A percentile compares a stretch with the other conserved stretches of the same genome.
Evolutionary conservation across 1,140 invertebrate genomes (phyloP).

Genomic region (Hypothenemus hampei): DNA sequence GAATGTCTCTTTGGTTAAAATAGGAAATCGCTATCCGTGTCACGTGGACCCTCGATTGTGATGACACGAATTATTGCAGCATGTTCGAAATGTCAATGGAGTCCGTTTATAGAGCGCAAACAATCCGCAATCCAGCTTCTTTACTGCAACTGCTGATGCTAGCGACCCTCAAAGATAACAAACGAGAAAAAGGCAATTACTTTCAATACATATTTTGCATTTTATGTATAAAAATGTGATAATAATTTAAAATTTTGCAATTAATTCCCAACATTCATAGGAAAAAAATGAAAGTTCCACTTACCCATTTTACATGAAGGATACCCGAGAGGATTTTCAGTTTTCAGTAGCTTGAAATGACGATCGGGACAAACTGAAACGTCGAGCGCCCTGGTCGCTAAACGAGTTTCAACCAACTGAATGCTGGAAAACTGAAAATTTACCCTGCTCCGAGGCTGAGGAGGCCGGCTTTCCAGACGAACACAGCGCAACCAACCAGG

Average conservation of each 20-base stretch:
- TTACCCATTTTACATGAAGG: constrained; percentile 25
- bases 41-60: not conserved
- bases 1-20: not conserved
- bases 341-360: not conserved
- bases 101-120: not conserved
- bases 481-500: not conserved
- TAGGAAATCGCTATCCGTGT: not conserved
- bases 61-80: not conserved
- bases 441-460: no score
- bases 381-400: not conserved
- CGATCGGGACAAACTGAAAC: no score
- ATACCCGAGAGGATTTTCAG: not conserved
- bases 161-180: not conserved
- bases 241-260: not conserved
- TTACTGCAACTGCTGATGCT: not conserved
- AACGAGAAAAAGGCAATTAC: no score
- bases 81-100: not conserved
- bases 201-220: not conserved
- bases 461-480: no score
- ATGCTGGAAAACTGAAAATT: not conserved
- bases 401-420: not conserved
- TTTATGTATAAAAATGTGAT: not conserved
- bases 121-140: not conserved
- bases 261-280: not conserved
- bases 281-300: not conserved